Percentiles rank a stretch among this genome's conserved stretches.
phyloP scores from a whole-genome alignment of 2,113 vertebrate species.

The Otolemur garnettii region DNA sequence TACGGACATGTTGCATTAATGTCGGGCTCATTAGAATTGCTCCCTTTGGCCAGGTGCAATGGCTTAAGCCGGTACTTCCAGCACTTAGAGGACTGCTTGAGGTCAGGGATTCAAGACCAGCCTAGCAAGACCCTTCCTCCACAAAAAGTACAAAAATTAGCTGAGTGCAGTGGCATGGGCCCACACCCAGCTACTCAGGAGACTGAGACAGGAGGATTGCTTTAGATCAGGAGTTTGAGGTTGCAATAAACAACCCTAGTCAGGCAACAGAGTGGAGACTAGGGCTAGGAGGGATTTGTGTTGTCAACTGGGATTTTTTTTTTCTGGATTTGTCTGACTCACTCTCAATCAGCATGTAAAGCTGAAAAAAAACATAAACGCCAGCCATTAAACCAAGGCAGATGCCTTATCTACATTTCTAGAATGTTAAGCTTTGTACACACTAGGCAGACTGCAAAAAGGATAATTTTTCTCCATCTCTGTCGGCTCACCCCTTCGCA shows the following conservation, averaged over 20 bases:
- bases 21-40: background rate
- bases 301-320: background rate
- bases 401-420: background rate
- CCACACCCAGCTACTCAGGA: no score
- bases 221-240: no score
- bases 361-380: conserved; percentile 6
- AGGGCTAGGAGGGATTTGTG: background rate
- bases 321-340: background rate
- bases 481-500: background rate
- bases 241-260: no score
- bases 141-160: no score
- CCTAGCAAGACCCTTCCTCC: background rate
- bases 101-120: background rate
- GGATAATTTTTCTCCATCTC: background rate
- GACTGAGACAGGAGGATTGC: no score
- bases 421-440: background rate
- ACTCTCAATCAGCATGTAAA: background rate
- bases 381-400: background rate
- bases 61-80: background rate
- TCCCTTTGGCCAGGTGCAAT: background rate
- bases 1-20: background rate
- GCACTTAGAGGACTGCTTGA: background rate
- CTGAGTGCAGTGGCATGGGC: no score
- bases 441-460: background rate
- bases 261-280: no score